Conservation (phyloP, 2,888 invertebrate species). For the Conistra vaccinii region DNA sequence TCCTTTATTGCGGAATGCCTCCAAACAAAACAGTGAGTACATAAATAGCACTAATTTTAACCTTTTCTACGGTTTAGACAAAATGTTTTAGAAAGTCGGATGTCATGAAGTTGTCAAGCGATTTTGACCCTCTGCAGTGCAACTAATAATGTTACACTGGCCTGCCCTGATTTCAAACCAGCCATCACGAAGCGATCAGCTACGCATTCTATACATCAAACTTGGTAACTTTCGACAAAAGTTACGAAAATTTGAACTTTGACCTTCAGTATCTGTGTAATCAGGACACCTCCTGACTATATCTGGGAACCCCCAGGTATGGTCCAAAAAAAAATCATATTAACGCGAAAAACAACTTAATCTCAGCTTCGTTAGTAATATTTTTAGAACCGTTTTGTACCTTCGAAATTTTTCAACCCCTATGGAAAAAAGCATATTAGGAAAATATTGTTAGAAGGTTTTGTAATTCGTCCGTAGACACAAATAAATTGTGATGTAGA, state of each 20-base stretch:
- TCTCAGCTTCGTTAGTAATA: not conserved
- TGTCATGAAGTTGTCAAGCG: not conserved
- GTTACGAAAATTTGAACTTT: not conserved
- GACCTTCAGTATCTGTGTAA: not conserved
- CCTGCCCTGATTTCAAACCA: not conserved
- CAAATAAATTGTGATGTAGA: not conserved
- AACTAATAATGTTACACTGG: not conserved
- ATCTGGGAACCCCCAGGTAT: no score
- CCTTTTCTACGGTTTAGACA: not conserved
- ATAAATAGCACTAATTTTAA: not conserved
- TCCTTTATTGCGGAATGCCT: constrained; percentile 84
- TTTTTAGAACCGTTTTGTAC: not conserved
- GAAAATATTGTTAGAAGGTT: not conserved
- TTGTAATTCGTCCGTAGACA: not conserved
- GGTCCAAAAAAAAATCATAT: not conserved
- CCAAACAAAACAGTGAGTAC: constrained; percentile 85
- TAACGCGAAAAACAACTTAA: not conserved
- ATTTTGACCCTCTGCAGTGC: not conserved
- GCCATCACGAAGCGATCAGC: not conserved
- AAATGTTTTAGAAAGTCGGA: not conserved
- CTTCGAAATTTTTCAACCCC: not conserved
- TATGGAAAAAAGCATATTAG: not conserved
- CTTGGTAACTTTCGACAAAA: not conserved
- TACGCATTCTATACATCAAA: not conserved
- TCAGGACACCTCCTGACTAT: no score